Evolutionary conservation across 1,140 invertebrate genomes (phyloP).

Genomic region (Dinoponera quadriceps): DNA sequence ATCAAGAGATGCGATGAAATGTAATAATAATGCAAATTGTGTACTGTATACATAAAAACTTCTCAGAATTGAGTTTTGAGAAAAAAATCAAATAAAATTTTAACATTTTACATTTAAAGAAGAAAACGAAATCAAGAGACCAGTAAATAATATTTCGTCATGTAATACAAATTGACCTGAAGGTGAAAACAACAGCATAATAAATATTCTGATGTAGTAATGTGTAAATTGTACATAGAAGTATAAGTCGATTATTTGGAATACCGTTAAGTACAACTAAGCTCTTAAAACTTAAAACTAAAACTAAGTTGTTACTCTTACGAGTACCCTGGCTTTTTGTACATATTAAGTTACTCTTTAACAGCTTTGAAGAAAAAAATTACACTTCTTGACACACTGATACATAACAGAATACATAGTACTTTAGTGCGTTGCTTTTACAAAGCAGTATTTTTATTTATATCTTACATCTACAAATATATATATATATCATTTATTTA

Average conservation of each 20-base stretch:
- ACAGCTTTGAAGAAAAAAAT: conserved; percentile 31
- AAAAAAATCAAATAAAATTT: conserved; percentile 30
- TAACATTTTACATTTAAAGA: conserved; percentile 29
- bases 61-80: neutral
- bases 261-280: conserved; percentile 57
- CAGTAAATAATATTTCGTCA: conserved; percentile 3
- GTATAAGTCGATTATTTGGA: conserved; percentile 55
- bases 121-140: conserved; percentile 14
- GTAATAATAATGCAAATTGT: conserved; percentile 8
- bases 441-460: conserved; percentile 19
- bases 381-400: conserved; percentile 17
- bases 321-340: conserved; percentile 38
- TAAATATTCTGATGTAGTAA: conserved; percentile 24
- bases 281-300: too few relatives aligned
- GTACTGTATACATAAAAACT: conserved; percentile 18
- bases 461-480: neutral
- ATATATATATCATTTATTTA: neutral
- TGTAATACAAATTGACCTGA: conserved; percentile 45
- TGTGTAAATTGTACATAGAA: conserved; percentile 65
- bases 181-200: conserved; percentile 53
- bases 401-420: conserved; percentile 15
- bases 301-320: conserved; percentile 64
- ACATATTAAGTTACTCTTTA: conserved; percentile 40
- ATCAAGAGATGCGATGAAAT: conserved; percentile 63
- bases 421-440: neutral